Base-by-base conservation (phyloP, 2,888 invertebrate genomes). In the Nysson spinosus region DNA sequence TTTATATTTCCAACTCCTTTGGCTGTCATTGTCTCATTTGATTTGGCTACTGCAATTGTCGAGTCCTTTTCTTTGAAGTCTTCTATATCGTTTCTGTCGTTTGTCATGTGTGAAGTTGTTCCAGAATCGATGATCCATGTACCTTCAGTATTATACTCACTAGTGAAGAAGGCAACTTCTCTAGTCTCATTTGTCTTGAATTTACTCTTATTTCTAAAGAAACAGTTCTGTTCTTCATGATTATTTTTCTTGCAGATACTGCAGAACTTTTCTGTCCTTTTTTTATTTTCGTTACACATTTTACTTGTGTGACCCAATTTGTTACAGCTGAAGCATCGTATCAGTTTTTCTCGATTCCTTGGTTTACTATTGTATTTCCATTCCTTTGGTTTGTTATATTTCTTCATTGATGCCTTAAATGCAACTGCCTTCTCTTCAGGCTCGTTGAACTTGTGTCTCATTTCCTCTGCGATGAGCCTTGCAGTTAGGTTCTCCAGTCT, bases 51-150 rank as follows among this genome's bases (percentile, higher is more conserved):
- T 22, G 35, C 47, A 11, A 49, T 16, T 17, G 7, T 9, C 7
- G 9, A 9, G 9, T n/a, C 6, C 16, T 16, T 7, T 9, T 49
- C 17, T 7, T 26, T 7, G 4, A 26, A 5, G 9, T 49, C 16
- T 22, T 11, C 1, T n/a, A 49, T 16, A 7, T 2, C 9, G 1
- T 1, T 37, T 14, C 9, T 9, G 12, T 37, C 24, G 37, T 49
- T 26, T 17, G 47, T 42, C 37, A 47, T 47, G 22, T 16, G 20
- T 3, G 52, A 32, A 16, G 46, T 61, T 2, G 11, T 24, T 4
- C 44, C 51, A 11, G 51, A 40, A 9, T 47, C 47, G 4, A 47
- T n/a, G 2, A 47, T 47, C 47, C 47, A 47, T 3, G 12, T 28
- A 2, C 9, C 4, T 7, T 2, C 2, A 7, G 11, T 6, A 19